Evolutionary conservation across 2,113 vertebrate species (phyloP), one percentile per base, ranked within the genome.

Genomic region (Neoarius graeffei): DNA sequence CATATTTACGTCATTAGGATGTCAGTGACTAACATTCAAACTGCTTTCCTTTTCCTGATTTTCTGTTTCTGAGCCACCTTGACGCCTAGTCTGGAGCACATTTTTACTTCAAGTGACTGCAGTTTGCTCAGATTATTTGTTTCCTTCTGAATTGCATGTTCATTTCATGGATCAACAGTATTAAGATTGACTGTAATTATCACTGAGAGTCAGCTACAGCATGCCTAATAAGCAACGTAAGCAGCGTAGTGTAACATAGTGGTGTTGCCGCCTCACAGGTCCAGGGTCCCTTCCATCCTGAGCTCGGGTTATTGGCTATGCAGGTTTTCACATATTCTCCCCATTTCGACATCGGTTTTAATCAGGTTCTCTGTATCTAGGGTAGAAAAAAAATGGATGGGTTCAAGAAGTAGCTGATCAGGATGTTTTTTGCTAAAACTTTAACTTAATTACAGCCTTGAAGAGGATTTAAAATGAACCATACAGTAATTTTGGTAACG

Each of bases 1-100:
- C 89, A 89, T 82, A 30, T 57, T 54, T 7, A 52, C 87, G 69
- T 64, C 7, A 14, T 50, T 25, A 50, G 76, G 27, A 85, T 64
- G 50, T 82, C 74, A 76, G 20, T 30, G 59, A 3, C 23, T 27
- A 27, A n/a, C 42, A 67, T 76, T 50, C 54, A 25, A n/a, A 10
- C 56, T n/a, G 27, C 48, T 85, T 48, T 62, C 52, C 66, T 71
- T n/a, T 67, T 27, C n/a, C 54, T 74, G 48, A 8, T 54, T 85
- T 50, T 13, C 30, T 74, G 52, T 60, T 85, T 74, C 66, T 35
- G 56, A 23, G 6, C 60, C 56, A 74, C 69, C 19, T 73, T 64
- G 25, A 10, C 20, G 76, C 2, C 13, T 23, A 74, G 50, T 7
- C 1, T 13, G n/a, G 56, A 25, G 4, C 35, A 9, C 0, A 74